A percentile compares a stretch with the other conserved stretches of the same genome.
These are phyloP conservation scores for Petrocephalus sullivani DNA, from an alignment of 2,797 vertebrate species.

Conservation along the genomic window DNA sequence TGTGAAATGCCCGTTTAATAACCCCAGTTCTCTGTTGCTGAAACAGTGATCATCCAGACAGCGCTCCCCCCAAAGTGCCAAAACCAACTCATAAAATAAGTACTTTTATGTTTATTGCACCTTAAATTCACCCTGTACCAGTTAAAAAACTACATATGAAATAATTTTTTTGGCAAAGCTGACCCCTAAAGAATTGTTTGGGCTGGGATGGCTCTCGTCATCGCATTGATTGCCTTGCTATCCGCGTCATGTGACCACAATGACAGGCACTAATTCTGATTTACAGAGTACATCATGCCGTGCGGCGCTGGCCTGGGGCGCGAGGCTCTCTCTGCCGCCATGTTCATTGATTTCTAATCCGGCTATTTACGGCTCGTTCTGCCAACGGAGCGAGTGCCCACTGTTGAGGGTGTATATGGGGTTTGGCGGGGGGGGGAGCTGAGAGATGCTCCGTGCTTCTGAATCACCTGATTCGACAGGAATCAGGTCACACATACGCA, in stretches of 20 bases:
- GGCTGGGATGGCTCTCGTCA: not conserved
- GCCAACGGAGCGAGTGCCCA: not conserved
- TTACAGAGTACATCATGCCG: not conserved
- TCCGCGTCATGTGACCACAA: not conserved
- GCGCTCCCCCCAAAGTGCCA: not conserved
- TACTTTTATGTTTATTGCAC: not conserved
- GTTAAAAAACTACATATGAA: not conserved
- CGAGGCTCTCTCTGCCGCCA: not conserved
- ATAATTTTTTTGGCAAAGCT: not conserved
- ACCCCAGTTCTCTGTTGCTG: not conserved
- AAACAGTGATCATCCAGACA: not conserved
- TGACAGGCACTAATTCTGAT: not conserved
- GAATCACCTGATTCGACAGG: not conserved
- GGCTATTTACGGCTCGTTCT: not conserved
- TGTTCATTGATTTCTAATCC: not conserved
- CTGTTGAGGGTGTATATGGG: not conserved
- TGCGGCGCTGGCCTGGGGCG: not conserved
- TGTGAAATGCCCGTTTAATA: not conserved
- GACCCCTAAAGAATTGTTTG: not conserved
- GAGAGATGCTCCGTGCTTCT: not conserved
- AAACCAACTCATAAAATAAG: not conserved
- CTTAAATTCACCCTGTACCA: not conserved
- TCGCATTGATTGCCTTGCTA: not conserved
- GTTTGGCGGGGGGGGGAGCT: not conserved
- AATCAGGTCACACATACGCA: not conserved